Evolutionary conservation across 2,113 vertebrate genomes (phyloP), one percentile per base, ranked within the genome.

Genomic region (Microtus pennsylvanicus): DNA sequence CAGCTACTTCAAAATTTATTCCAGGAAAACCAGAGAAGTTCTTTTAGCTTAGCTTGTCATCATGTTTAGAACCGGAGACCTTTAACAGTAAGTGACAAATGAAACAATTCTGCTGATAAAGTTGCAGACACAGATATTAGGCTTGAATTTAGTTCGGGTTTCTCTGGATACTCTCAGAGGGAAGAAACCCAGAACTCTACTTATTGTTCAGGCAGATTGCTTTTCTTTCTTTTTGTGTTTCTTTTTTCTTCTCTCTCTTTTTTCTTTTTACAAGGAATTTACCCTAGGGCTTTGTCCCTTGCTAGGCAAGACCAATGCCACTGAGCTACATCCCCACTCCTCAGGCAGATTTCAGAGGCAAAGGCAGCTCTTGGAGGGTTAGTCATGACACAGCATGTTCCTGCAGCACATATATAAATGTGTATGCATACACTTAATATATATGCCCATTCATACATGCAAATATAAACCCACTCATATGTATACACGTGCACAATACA

Each of bases 401-500:
- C 2, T 7, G 35, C 6, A 16, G 47, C 47, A 12, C 11, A 2
- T 19, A 19, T 76, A 1, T 82, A 19, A 14, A n/a, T 2, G 22
- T 5, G 47, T 24, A 0, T 22, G 14, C 1, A 12, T 85, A 12
- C 7, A 5, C n/a, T 22, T 58, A 47, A 22, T 26, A 14, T 75
- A 2, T 80, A 1, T 65, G 33, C 45, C 8, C 16, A 2, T 24
- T 7, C 38, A 26, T 65, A 28, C n/a, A 28, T 4, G 26, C 30
- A 50, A 1, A 0, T 3, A 0, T 28, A 90, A 14, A 74, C 26
- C 6, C 47, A 1, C 52, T 69, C 5, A 58, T 58, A 17, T 1
- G 3, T 33, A 0, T 0, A 16, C 28, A 26, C 1, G 50, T 77
- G 8, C 22, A 85, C 7, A 3, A 2, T 16, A 11, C 8, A 45